A percentile compares a stretch with the other conserved stretches of the same genome.
Conservation (phyloP, 2,113 vertebrate species). For the Gadus chalcogrammus region DNA sequence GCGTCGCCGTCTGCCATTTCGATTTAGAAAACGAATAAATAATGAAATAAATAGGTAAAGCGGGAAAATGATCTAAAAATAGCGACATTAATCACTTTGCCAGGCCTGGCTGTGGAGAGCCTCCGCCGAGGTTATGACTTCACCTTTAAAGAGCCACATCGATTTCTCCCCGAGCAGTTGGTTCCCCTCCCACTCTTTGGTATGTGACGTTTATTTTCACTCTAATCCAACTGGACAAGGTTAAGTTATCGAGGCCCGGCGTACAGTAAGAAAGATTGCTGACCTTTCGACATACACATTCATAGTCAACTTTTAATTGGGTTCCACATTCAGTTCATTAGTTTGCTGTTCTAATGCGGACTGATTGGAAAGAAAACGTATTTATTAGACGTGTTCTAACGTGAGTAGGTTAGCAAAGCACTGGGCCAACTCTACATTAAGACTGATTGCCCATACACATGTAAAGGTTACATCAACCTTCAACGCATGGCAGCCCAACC, state of each 20-base stretch:
- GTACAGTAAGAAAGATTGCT: conserved; percentile 49
- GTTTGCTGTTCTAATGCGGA: conserved; percentile 45
- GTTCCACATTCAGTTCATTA: conserved; percentile 49
- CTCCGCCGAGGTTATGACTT: conserved; percentile 29
- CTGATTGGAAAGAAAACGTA: conserved; percentile 42
- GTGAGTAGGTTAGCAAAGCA: conserved; percentile 62
- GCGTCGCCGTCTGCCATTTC: conserved; percentile 41
- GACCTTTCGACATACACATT: conserved; percentile 54
- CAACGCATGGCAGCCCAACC: conserved; percentile 43
- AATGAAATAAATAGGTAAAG: conserved; percentile 37
- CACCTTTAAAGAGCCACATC: conserved; percentile 29
- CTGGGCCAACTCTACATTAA: conserved; percentile 47
- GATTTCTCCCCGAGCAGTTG: conserved; percentile 18
- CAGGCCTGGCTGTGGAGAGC: conserved; percentile 12
- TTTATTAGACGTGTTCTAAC: conserved; percentile 60
- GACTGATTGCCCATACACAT: conserved; percentile 57
- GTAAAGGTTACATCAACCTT: conserved; percentile 71
- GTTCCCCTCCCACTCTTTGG: conserved; percentile 20
- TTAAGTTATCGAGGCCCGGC: conserved; percentile 48
- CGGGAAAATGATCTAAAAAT: conserved; percentile 57
- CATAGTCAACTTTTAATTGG: conserved; percentile 58
- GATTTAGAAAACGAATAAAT: conserved; percentile 30
- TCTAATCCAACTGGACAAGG: conserved; percentile 59
- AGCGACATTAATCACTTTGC: conserved; percentile 47
- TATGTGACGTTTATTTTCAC: conserved; percentile 33